Base-by-base conservation (phyloP, 2,888 invertebrate species). In the Periphyllus acericola region DNA sequence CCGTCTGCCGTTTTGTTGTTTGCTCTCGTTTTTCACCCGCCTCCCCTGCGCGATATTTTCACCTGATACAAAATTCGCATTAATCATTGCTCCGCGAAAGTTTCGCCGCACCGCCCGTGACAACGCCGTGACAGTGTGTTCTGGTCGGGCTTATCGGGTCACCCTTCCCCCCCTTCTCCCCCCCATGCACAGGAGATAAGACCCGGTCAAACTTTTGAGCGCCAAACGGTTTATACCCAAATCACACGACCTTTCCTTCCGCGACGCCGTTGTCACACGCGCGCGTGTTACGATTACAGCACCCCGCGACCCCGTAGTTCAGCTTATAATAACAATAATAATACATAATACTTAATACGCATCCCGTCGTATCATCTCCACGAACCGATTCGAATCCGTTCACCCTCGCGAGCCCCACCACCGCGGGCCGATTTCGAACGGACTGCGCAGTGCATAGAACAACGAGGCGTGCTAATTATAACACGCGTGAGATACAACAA, bases 201-300 rank as follows among this genome's bases (percentile, higher is more conserved):
- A 36, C 82, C 52, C n/a, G 82, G 72, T 83, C 82, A 83, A 83
- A 83, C 72, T 72, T 83, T 83, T 83, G 82, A 52, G n/a, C 52
- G 34, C 82, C 17, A 72, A 52, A 83, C 82, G 34, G 52, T 83
- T 34, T 52, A 17, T 71, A 71, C 52, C 72, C 82, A 34, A 34
- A 82, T 82, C 82, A 55, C 55, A 72, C 34, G n/a, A 72, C 52
- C 72, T 21, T 34, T 29, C n/a, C 52, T 32, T n/a, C 36, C 1
- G 36, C 36, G 11, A 29, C 68, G 60, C 9, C 21, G 60, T 46
- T 60, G 29, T n/a, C 66, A 46, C 46, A 2, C 1, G 11, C 46
- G 14, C 71, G 14, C 68, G 11, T 68, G 32, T 71, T 71, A 71
- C 32, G 71, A 6, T 5, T 60, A 21, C 0, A 21, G 1, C 60